A percentile compares a stretch with the other conserved stretches of the same genome.
Evolutionary conservation across 2,888 invertebrate species (phyloP).

Genomic region (Scaptomyza cyrtandrae): DNA sequence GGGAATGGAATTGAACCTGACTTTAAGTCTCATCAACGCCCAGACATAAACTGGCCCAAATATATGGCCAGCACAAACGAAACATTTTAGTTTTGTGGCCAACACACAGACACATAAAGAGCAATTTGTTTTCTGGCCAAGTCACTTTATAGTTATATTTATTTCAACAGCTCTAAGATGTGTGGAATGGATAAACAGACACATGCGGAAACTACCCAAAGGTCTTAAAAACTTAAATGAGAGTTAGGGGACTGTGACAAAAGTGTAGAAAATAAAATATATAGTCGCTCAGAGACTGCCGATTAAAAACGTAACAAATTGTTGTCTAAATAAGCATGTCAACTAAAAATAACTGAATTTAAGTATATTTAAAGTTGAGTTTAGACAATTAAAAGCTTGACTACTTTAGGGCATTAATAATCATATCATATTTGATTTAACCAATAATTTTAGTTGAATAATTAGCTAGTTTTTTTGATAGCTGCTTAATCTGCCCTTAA

Average conservation of each 20-base stretch:
- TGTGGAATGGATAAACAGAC: constrained; percentile 21
- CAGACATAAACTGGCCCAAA: constrained; percentile 17
- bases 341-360: background rate
- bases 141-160: constrained; percentile 59
- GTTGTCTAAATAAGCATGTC: background rate
- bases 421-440: too few relatives aligned
- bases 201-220: constrained; percentile 11
- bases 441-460: too few relatives aligned
- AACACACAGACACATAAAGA: constrained; percentile 4
- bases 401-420: too few relatives aligned
- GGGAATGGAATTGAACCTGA: background rate
- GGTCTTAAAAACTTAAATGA: constrained; percentile 32
- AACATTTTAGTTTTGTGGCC: constrained; percentile 55
- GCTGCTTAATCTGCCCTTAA: background rate
- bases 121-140: constrained; percentile 48
- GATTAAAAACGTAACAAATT: constrained; percentile 8
- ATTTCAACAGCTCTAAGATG: constrained; percentile 36
- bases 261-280: constrained; percentile 8
- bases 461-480: background rate
- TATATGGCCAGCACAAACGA: constrained; percentile 38
- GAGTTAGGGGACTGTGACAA: constrained; percentile 26
- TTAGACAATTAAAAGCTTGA: too few relatives aligned
- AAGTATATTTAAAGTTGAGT: background rate
- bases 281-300: background rate
- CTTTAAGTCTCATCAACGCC: constrained; percentile 18